Conservation (phyloP, 2,888 invertebrate species). For the Desoria tigrina region DNA sequence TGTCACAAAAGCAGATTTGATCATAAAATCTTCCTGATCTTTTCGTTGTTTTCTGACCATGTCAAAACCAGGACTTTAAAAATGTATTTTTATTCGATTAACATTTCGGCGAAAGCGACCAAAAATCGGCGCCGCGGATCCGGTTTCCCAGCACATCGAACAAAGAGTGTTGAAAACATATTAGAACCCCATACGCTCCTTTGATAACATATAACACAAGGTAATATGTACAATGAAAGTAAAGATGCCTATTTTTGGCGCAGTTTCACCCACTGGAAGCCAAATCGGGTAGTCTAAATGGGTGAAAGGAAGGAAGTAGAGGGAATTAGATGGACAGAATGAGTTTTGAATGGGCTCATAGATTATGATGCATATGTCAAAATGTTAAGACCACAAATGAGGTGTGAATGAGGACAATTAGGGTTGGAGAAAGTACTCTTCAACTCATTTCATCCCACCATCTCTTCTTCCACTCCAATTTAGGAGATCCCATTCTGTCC, state of each 20-base stretch:
- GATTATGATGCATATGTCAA: slow-evolving; percentile 20
- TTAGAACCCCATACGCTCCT: too few relatives aligned
- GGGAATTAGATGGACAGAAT: slow-evolving; percentile 7
- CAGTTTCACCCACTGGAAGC: not conserved
- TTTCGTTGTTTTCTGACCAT: too few relatives aligned
- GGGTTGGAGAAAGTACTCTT: slow-evolving; percentile 24
- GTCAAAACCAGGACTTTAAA: too few relatives aligned
- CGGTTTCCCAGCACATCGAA: too few relatives aligned
- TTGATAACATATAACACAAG: too few relatives aligned
- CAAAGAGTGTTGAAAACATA: too few relatives aligned
- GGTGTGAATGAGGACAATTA: slow-evolving; percentile 28
- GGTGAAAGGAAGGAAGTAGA: not conserved
- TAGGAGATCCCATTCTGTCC: not conserved
- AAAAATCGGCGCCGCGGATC: too few relatives aligned
- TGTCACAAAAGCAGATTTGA: too few relatives aligned
- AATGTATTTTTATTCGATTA: too few relatives aligned
- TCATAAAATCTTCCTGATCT: too few relatives aligned
- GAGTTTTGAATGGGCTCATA: slow-evolving; percentile 12
- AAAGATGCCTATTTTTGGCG: slow-evolving; percentile 21
- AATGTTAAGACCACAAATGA: slow-evolving; percentile 18
- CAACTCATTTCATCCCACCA: slow-evolving; percentile 19
- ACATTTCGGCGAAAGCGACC: too few relatives aligned
- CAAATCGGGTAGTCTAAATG: not conserved
- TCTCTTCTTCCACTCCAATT: not conserved
- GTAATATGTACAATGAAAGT: too few relatives aligned